Evolutionary conservation across 2,888 invertebrate species (phyloP), one percentile per base, ranked within the genome.

Genomic region (Hemistola chrysoprasaria): DNA sequence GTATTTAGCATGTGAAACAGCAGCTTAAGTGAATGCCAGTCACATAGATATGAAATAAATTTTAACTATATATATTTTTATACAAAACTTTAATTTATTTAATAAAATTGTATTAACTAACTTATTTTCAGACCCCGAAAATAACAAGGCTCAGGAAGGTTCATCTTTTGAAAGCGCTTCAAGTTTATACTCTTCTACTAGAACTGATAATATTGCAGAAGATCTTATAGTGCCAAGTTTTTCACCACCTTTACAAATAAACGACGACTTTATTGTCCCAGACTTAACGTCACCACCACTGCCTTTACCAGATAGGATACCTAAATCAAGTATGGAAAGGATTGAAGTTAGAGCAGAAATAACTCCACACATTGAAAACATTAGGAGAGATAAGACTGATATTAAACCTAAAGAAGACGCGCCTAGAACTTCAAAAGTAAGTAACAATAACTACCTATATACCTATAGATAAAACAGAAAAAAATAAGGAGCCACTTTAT

Each of bases 121-220:
- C 29, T 28, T 26, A 46, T 41, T 89, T 71, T 71, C 56, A 91
- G 91, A 78, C 80, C 89, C 74, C 62, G 91, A 89, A 78, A 90
- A 90, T 53, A 91, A 91, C 49, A 92, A 91, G 63, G 62, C 84
- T 1, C 92, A 92, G 65, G 95, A 94, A 47, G 95, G 95, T 11
- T 95, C 95, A 52, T 95, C 95, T n/a, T 95, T 96, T 75, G 96
- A 96, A 78, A 95, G 95, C 73, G 95, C 94, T 48, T 95, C 95
- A 40, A 95, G 95, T 25, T 87, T 95, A 43, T 95, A 95, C 75
- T 95, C 95, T 53, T 86, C 93, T 30, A 93, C 95, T 22, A 91
- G 94, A 50, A 93, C 93, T 49, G 94, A 95, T 69, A 92, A 92
- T 48, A 80, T 91, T 23, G 86, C 89, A 25, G 93, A 93, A 67